A percentile compares a stretch with the other conserved stretches of the same genome.
Evolutionary conservation across 2,888 invertebrate genomes (phyloP).

Genomic region (Drosophila trichaetosa): DNA sequence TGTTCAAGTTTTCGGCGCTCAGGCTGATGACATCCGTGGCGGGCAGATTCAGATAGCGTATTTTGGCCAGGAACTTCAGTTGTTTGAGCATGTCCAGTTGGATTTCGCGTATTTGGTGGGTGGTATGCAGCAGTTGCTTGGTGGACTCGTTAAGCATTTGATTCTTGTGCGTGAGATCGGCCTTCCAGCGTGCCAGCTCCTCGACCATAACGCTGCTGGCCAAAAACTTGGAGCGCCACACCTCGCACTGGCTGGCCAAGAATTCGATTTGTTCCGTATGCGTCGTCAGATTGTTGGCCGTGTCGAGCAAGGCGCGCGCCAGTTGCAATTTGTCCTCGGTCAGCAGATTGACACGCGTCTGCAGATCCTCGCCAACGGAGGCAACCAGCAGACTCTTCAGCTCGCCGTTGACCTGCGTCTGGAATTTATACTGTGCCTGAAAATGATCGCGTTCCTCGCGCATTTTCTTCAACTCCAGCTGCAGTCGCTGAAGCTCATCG

Average conservation of each 20-base stretch:
- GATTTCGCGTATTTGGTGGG: slow-evolving; percentile 84
- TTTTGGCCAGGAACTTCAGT: slow-evolving; percentile 83
- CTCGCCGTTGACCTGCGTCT: slow-evolving; percentile 95
- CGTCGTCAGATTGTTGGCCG: slow-evolving; percentile 93
- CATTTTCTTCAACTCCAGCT: slow-evolving; percentile 84
- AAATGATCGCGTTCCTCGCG: slow-evolving; percentile 89
- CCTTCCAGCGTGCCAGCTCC: slow-evolving; percentile 95
- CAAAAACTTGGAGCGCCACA: slow-evolving; percentile 98
- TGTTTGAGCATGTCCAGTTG: slow-evolving; percentile 84
- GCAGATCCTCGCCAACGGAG: slow-evolving; percentile 97
- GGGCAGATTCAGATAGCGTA: slow-evolving; percentile 83
- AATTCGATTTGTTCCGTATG: slow-evolving; percentile 97
- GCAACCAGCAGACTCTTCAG: slow-evolving; percentile 96
- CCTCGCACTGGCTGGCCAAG: slow-evolving; percentile 96
- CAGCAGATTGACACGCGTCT: slow-evolving; percentile 94
- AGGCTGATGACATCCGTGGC: slow-evolving; percentile 83
- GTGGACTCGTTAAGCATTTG: slow-evolving; percentile 83
- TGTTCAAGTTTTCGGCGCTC: slow-evolving; percentile 84
- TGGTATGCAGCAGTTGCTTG: slow-evolving; percentile 81
- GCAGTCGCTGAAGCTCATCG: slow-evolving; percentile 55
- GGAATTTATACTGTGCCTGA: slow-evolving; percentile 93
- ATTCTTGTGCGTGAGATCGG: slow-evolving; percentile 88
- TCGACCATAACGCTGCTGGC: slow-evolving; percentile 98
- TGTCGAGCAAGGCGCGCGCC: slow-evolving; percentile 93
- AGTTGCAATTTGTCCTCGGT: slow-evolving; percentile 96